A percentile compares a stretch with the other conserved stretches of the same genome.
These are phyloP conservation scores for Palythoa grandiflora DNA, from an alignment of 92 coral and sea anemone species.

Conservation along the genomic window DNA sequence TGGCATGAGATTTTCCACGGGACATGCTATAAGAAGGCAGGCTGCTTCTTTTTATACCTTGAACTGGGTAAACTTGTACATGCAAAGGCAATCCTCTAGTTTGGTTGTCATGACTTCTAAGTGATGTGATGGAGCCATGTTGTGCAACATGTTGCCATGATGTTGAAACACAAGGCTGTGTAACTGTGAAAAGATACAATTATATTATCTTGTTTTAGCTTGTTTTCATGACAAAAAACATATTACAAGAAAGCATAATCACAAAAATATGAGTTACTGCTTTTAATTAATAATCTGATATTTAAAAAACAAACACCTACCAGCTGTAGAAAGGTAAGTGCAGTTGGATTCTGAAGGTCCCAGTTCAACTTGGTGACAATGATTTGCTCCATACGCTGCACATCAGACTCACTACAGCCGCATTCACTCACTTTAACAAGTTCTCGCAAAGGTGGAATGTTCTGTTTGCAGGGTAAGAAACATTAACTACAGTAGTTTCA, in stretches of 20 bases:
- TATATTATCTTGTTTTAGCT: background rate
- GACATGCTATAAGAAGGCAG: no score
- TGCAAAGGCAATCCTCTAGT: conserved; percentile 86
- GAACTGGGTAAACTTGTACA: conserved; percentile 81
- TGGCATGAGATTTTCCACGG: no score
- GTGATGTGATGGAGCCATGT: conserved; percentile 82
- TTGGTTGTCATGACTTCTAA: conserved; percentile 68
- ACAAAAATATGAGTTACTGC: background rate
- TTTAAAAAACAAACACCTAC: conserved; percentile 69
- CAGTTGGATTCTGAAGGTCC: conserved; percentile 87
- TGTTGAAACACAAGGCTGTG: conserved; percentile 69
- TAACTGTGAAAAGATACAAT: conserved; percentile 51
- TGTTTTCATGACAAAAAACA: background rate
- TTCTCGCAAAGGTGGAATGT: conserved; percentile 91
- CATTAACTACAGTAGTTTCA: no score
- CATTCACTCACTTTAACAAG: conserved; percentile 95
- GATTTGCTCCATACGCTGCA: conserved; percentile 96
- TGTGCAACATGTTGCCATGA: conserved; percentile 43
- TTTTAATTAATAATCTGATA: background rate
- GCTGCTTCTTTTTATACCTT: conserved; percentile 65
- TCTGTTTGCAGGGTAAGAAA: conserved; percentile 34
- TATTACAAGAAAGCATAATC: no score
- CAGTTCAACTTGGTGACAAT: conserved; percentile 93
- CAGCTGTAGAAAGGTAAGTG: conserved; percentile 89
- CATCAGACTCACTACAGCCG: conserved; percentile 92